Evolutionary conservation across 2,888 invertebrate genomes (phyloP), one percentile per base, ranked within the genome.

Genomic region (Pristionchus maxplancki): DNA sequence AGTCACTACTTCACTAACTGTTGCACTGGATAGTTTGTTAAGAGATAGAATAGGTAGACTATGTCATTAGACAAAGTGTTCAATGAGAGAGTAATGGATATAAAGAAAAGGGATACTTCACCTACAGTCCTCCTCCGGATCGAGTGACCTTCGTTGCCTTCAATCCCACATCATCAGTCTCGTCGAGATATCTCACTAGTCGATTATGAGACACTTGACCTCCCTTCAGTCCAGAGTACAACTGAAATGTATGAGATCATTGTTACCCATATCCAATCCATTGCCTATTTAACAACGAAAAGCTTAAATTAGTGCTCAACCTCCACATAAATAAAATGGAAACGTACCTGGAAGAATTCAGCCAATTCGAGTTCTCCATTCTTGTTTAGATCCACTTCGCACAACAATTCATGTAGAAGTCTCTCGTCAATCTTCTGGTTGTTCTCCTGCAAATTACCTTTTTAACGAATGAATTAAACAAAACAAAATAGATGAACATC

Each of bases 301-400:
- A 71, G 1, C 24, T 20, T 44, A 44, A 44, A 71, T 0, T 9
- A 31, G 37, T 37, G 17, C 34, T 3, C 2, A n/a, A 44, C 11
- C 44, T 44, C 44, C 6, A 44, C 44, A 44, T 9, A 44, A 44
- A 44, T 9, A 44, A 11, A 11, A 6, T 44, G 44, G 44, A 6
- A 44, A 44, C 44, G 44, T 96, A 98, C 99, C 97, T 99, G 98
- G 95, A 99, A 96, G 96, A 98, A 99, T 96, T 99, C 99, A 95
- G 98, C 98, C 95, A 99, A 96, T 96, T 99, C 99, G 95, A 99
- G 98, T 96, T 99, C 98, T 95, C 99, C 99, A 96, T 99, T 99
- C 97, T 98, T 98, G 96, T 98, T 99, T 95, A 98, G 97, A 96
- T 99, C 99, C 95, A 99, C 98, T 96, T 99, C 99, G 95, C 96